These are phyloP conservation scores for Aulostomus chinensis DNA, from an alignment of 2,797 vertebrate genomes.

Conservation along the genomic window DNA sequence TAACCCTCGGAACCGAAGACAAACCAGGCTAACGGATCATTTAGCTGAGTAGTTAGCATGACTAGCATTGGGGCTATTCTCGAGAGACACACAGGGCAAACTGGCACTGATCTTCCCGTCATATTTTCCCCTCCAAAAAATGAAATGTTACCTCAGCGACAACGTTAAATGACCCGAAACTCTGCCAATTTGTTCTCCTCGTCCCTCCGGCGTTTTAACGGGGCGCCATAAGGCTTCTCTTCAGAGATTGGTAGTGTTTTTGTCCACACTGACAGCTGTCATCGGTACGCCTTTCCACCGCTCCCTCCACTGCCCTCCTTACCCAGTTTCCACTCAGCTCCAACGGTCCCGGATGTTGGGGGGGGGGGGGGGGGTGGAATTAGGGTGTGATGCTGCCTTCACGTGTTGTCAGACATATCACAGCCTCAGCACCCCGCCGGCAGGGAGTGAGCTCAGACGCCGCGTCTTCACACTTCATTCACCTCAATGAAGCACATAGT, in stretches of 20 bases:
- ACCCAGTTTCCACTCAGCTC: slow-evolving; percentile 42
- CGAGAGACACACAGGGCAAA: slow-evolving; percentile 64
- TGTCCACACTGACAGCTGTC: slow-evolving; percentile 78
- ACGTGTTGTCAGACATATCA: slow-evolving; percentile 14
- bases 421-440: neutral
- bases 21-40: slow-evolving; percentile 15
- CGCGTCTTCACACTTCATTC: too few species aligned
- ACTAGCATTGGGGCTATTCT: slow-evolving; percentile 53
- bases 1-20: slow-evolving; percentile 15
- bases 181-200: slow-evolving; percentile 14
- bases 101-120: slow-evolving; percentile 67
- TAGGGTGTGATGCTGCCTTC: slow-evolving; percentile 70
- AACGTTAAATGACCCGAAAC: slow-evolving; percentile 19
- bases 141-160: slow-evolving; percentile 41
- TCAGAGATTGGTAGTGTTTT: slow-evolving; percentile 56
- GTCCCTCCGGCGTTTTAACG: slow-evolving; percentile 28
- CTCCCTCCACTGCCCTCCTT: slow-evolving; percentile 51
- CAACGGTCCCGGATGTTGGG: slow-evolving; percentile 69
- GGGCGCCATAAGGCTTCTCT: slow-evolving; percentile 47
- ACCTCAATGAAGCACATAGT: neutral
- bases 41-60: slow-evolving; percentile 54
- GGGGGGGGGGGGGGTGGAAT: too few species aligned
- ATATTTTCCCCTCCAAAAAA: slow-evolving; percentile 12
- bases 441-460: too few species aligned
- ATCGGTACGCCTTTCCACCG: slow-evolving; percentile 60